These are phyloP conservation scores for Syrista parreyssii DNA, from an alignment of 2,888 invertebrate genomes.

Conservation along the genomic window DNA sequence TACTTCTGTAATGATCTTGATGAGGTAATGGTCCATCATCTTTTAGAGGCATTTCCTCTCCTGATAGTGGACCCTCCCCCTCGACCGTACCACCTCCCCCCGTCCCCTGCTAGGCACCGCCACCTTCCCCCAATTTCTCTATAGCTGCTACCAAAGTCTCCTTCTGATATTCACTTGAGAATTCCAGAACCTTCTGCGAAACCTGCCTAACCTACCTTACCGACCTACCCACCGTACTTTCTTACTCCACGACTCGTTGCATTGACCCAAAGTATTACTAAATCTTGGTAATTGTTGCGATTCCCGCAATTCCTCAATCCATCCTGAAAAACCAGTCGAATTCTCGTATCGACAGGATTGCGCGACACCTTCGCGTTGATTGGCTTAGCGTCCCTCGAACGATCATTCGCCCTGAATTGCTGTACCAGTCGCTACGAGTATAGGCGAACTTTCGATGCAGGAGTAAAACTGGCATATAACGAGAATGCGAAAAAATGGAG, in stretches of 20 bases:
- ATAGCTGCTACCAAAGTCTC: neutral
- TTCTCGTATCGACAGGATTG: neutral
- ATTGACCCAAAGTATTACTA: neutral
- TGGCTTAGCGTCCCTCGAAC: neutral
- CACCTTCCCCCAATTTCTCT: neutral
- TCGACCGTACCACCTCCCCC: neutral
- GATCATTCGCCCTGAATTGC: neutral
- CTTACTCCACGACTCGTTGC: neutral
- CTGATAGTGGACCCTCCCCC: constrained; percentile 2
- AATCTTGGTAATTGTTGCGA: neutral
- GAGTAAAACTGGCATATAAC: neutral
- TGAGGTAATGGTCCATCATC: constrained; percentile 59
- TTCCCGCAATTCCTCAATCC: neutral
- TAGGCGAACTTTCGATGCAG: neutral
- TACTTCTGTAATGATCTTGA: constrained; percentile 57
- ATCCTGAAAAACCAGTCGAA: neutral
- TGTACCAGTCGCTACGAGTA: neutral
- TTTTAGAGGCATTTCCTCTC: constrained; percentile 54
- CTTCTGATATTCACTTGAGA: neutral
- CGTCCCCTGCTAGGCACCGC: neutral
- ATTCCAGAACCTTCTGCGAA: neutral
- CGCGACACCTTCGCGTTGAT: neutral
- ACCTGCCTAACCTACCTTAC: no score
- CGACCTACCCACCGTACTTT: neutral
- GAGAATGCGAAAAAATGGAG: neutral